These are phyloP conservation scores for Palythoa grandiflora DNA, from an alignment of 92 coral and sea anemone genomes.

Conservation along the genomic window DNA sequence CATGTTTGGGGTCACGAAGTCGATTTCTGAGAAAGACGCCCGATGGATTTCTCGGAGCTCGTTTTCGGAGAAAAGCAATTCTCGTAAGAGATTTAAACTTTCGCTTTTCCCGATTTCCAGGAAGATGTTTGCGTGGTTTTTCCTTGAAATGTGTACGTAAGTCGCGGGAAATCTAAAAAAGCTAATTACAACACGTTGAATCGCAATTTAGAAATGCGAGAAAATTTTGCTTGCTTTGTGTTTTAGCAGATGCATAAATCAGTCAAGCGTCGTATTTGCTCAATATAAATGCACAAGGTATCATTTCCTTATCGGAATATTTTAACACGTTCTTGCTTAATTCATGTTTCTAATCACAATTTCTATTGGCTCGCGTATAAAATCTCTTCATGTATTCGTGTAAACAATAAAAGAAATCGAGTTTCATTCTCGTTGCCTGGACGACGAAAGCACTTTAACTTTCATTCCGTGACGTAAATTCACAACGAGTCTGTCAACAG, in stretches of 20 bases:
- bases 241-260: slow-evolving; percentile 19
- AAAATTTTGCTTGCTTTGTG: slow-evolving; percentile 4
- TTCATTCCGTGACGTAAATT: slow-evolving; percentile 14
- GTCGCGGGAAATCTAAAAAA: slow-evolving; percentile 46
- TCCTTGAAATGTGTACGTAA: slow-evolving; percentile 6
- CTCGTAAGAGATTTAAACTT: slow-evolving; percentile 40
- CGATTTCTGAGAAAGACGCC: slow-evolving; percentile 24
- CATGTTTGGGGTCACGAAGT: slow-evolving; percentile 38
- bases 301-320: slow-evolving; percentile 40
- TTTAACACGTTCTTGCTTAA: slow-evolving; percentile 15
- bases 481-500: background rate
- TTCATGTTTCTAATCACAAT: slow-evolving; percentile 41
- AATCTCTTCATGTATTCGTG: background rate
- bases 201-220: slow-evolving; percentile 30
- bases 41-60: slow-evolving; percentile 21
- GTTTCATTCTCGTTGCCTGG: background rate
- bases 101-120: slow-evolving; percentile 24
- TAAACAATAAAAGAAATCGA: background rate
- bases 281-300: background rate
- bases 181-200: background rate
- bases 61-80: slow-evolving; percentile 48
- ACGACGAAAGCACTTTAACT: slow-evolving; percentile 14
- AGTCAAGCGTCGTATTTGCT: background rate
- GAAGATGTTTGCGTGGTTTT: background rate
- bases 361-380: slow-evolving; percentile 16